Evolutionary conservation across 2,888 invertebrate genomes (phyloP), one percentile per base, ranked within the genome.

Genomic region (Lumbricus terrestris): DNA sequence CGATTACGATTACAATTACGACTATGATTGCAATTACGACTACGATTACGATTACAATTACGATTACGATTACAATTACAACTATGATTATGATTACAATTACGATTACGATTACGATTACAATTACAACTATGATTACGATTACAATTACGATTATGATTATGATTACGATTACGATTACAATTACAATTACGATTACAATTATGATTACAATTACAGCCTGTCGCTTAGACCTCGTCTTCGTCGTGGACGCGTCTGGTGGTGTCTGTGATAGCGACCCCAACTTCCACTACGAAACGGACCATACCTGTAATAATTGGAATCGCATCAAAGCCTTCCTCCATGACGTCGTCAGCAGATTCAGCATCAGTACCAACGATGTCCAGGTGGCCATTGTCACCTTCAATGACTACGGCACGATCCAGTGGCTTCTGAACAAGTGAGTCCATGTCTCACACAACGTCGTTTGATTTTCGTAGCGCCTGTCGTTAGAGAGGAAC

Each of bases 361-460:
- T 34, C 89, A 89, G 8, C 89, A 42, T 34, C 47, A 89, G 89
- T 34, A 82, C 82, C 89, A 90, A 35, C 88, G 38, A 88, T 15
- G 34, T 37, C 5, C 35, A 88, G 69, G n/a, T 69, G 29, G 29
- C 69, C 1, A 6, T 69, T 0, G 13, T 69, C n/a, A 69, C 69
- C 69, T 69, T 69, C n/a, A n/a, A 11, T n/a, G 69, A 69, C n/a
- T 29, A 69, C 69, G 69, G 69, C 6, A 69, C n/a, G 69, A 11
- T 69, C n/a, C 69, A 69, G 69, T 69, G 69, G 69, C 6, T 8
- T n/a, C 8, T 69, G n/a, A 4, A 15, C 69, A n/a, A n/a, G 69
- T 69, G 69, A 69, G 69, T 69, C 69, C 0, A 23, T 29, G 29
- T 54, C 40, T 40, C 40, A 40, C 15, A n/a, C n/a, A n/a, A n/a